Conservation (phyloP, 2,113 vertebrate species). For the Callipepla squamata region DNA sequence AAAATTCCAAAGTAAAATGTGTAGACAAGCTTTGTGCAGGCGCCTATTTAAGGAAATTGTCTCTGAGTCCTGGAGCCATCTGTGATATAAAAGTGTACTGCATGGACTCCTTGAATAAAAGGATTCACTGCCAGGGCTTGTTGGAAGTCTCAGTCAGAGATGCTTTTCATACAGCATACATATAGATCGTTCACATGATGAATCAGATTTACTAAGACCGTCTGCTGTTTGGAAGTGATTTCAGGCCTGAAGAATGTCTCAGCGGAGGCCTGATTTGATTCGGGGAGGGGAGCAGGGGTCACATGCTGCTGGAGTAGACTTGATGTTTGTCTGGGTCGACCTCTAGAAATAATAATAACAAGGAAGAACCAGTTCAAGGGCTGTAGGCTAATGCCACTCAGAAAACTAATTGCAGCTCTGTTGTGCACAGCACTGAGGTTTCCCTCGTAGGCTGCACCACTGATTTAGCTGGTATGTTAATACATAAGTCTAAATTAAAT, state of each 20-base stretch:
- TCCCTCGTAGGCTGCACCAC: slow-evolving; percentile 45
- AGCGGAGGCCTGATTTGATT: slow-evolving; percentile 85
- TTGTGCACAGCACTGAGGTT: slow-evolving; percentile 1
- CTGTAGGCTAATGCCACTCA: slow-evolving; percentile 19
- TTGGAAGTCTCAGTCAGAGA: slow-evolving; percentile 64
- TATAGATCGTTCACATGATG: slow-evolving; percentile 68
- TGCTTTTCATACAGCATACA: slow-evolving; percentile 43
- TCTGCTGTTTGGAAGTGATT: slow-evolving; percentile 81
- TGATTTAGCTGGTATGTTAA: slow-evolving; percentile 71
- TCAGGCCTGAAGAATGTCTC: slow-evolving; percentile 84
- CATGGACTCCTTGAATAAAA: slow-evolving; percentile 49
- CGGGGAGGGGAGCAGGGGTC: slow-evolving; percentile 47
- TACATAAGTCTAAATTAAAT: slow-evolving; percentile 76
- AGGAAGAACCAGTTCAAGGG: slow-evolving; percentile 41
- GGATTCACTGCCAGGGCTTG: slow-evolving; percentile 65
- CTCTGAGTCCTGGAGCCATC: slow-evolving; percentile 52
- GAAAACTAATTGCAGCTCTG: slow-evolving; percentile 72
- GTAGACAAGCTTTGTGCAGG: slow-evolving; percentile 44
- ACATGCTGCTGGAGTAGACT: slow-evolving; percentile 73
- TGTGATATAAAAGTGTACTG: slow-evolving; percentile 63
- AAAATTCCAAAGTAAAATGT: slow-evolving; percentile 56
- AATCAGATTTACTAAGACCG: slow-evolving; percentile 63
- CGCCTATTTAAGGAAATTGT: slow-evolving; percentile 67
- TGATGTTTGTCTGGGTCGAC: slow-evolving; percentile 71
- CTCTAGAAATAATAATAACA: slow-evolving; percentile 67